Evolutionary conservation across 2,888 invertebrate genomes (phyloP).

Genomic region (Cryptophagus acutangulus): DNA sequence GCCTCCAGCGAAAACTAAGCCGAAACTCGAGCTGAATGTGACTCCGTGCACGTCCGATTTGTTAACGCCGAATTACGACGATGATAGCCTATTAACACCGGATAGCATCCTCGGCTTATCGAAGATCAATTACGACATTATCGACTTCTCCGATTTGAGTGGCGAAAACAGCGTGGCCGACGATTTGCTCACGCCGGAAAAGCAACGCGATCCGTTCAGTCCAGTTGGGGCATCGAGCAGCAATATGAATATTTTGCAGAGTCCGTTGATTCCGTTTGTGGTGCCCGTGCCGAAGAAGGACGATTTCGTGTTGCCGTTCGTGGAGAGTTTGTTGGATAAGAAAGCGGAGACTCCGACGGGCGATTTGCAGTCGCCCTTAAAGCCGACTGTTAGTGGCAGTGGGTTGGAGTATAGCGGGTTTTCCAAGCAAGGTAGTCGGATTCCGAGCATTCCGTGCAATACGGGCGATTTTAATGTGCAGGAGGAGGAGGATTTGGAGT

Average conservation of each 20-base stretch:
- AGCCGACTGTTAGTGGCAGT: conserved; percentile 39
- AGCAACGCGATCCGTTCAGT: conserved; percentile 53
- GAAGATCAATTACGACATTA: conserved; percentile 71
- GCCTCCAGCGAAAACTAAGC: conserved; percentile 30
- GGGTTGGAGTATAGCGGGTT: conserved; percentile 59
- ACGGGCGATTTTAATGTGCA: conserved; percentile 51
- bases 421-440: conserved; percentile 56
- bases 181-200: conserved; percentile 45
- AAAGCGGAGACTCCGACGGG: conserved; percentile 30
- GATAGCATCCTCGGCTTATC: conserved; percentile 61
- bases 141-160: conserved; percentile 69
- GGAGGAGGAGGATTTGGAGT: not conserved
- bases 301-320: conserved; percentile 36
- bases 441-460: conserved; percentile 62
- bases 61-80: conserved; percentile 29
- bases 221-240: conserved; percentile 47
- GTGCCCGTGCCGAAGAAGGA: conserved; percentile 18
- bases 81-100: conserved; percentile 57
- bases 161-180: conserved; percentile 68
- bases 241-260: conserved; percentile 38
- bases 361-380: conserved; percentile 41
- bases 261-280: conserved; percentile 39
- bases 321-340: conserved; percentile 37
- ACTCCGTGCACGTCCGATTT: conserved; percentile 50
- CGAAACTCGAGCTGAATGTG: conserved; percentile 42